Evolutionary conservation across 2,888 invertebrate species (phyloP).

Genomic region (Elysia crispata): DNA sequence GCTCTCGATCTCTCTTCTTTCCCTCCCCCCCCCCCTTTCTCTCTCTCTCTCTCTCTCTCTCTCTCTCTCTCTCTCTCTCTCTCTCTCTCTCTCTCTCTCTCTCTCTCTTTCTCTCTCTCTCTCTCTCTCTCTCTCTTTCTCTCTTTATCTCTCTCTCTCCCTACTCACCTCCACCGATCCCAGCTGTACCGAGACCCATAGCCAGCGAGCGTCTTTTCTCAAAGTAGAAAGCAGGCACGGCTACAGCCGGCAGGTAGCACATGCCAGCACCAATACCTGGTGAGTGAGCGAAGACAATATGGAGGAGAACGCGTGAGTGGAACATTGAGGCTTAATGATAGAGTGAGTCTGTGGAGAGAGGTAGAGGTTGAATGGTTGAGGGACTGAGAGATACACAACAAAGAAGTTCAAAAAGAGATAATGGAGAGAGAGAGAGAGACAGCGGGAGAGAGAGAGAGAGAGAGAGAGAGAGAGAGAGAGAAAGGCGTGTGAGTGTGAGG

Average conservation of each 20-base stretch:
- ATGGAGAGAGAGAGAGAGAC: too few species aligned
- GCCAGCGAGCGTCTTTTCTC: slow-evolving; percentile 42
- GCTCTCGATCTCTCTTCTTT: slow-evolving; percentile 38
- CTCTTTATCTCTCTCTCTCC: neutral
- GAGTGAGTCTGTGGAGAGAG: too few species aligned
- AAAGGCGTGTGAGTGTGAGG: neutral
- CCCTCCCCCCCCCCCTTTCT: slow-evolving; percentile 18
- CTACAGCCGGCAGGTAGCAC: slow-evolving; percentile 3
- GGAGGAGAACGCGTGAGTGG: too few species aligned
- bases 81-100: slow-evolving; percentile 22
- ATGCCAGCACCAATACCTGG: neutral
- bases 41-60: slow-evolving; percentile 29
- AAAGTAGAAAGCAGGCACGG: slow-evolving; percentile 39
- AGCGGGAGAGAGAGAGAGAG: too few species aligned
- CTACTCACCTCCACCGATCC: slow-evolving; percentile 33
- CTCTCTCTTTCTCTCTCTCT: neutral
- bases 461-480: neutral
- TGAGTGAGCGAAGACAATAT: neutral
- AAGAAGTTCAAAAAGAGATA: too few species aligned
- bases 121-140: neutral
- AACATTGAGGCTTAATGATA: too few species aligned
- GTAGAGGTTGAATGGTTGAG: too few species aligned
- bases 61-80: slow-evolving; percentile 10
- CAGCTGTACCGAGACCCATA: slow-evolving; percentile 37
- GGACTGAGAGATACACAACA: too few species aligned